Evolutionary conservation across 2,888 invertebrate genomes (phyloP), one percentile per base, ranked within the genome.

Genomic region (Dimorphilus gyrociliatus): DNA sequence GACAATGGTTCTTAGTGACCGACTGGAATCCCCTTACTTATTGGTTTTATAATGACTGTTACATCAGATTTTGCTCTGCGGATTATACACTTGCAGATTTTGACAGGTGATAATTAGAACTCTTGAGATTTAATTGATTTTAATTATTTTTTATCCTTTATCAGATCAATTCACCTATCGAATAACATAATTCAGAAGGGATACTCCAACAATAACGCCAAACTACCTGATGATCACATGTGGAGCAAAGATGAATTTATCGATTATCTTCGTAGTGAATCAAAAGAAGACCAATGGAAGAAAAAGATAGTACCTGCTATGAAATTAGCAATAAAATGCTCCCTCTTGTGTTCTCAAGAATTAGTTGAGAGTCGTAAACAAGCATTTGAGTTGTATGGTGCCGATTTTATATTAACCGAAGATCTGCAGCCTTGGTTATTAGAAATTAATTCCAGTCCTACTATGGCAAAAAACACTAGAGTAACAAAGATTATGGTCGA

Each of bases 1-100:
- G 88, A 4, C 88, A 88, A 63, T 88, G 88, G 88, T 88, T 88
- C 64, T 66, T 88, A 38, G 76, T 88, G 14, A 84, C 86, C 1
- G 80, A 77, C 56, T 79, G 81, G 50, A 81, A 84, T 52, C 88
- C 88, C 0, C 65, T 88, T 19, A 79, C 81, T 1, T 74, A 88
- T 38, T 88, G 85, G 84, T 76, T 88, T 68, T 88, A 86, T 67
- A 78, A 77, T 54, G 85, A 86, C 53, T 80, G 84, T 56, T 90
- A 90, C 55, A 65, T 88, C 39, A 70, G 90, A 35, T 90, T 90
- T 64, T 86, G 86, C 60, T 81, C 61, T 3, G 53, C 60, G 36
- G 48, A 60, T 30, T 90, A 81, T 62, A 77, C 74, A 47, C 66
- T 90, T 33, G 74, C 74, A 21, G 78, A 84, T 57, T 81, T 82